Conservation (phyloP, 1,140 invertebrate species). For the Cydia splendana region DNA sequence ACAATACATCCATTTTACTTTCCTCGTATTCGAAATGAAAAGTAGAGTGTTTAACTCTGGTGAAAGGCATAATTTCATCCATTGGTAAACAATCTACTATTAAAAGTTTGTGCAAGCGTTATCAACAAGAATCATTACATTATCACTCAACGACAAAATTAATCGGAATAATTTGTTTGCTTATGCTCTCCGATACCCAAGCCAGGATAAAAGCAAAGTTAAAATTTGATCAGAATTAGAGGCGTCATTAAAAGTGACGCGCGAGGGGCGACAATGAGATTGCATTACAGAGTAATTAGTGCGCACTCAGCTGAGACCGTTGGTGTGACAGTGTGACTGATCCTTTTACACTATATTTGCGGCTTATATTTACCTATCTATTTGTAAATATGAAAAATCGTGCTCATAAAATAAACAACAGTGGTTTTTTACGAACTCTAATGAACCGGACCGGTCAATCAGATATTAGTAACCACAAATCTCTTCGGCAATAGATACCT, state of each 20-base stretch:
- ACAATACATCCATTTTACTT: no score
- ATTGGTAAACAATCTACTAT: no score
- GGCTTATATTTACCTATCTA: no score
- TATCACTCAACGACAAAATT: constrained; percentile 5
- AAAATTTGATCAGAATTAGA: constrained; percentile 36
- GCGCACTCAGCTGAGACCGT: constrained; percentile 28
- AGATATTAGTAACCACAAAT: no score
- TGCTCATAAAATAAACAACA: no score
- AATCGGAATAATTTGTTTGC: constrained; percentile 23
- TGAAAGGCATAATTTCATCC: no score
- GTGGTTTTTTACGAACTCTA: no score
- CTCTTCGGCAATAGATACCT: no score
- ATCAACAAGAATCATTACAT: background rate
- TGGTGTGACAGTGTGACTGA: constrained; percentile 17
- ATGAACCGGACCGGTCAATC: no score
- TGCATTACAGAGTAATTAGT: constrained; percentile 46
- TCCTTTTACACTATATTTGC: background rate
- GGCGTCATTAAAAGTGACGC: constrained; percentile 56
- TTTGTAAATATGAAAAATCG: no score
- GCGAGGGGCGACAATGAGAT: constrained; percentile 50
- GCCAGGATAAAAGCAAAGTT: constrained; percentile 44
- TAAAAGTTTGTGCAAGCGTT: background rate
- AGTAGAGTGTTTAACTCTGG: no score
- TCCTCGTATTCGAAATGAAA: no score
- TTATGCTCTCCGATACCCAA: background rate